phyloP scores from a whole-genome alignment of 2,113 vertebrate genomes.

The Pampusana beccarii region DNA sequence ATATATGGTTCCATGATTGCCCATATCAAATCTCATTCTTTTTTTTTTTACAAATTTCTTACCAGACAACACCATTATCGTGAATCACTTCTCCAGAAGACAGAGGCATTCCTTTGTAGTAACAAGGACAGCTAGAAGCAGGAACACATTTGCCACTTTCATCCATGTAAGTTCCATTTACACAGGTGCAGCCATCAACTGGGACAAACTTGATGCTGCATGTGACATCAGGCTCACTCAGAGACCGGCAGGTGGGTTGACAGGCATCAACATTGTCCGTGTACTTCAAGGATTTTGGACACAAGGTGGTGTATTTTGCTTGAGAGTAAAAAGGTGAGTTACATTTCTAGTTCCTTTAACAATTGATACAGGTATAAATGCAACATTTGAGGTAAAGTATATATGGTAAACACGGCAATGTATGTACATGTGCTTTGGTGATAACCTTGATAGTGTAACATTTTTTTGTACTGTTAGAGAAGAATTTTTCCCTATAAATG shows the following conservation, averaged over 20 bases:
- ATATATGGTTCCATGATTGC: background rate
- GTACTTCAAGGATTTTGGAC: slow-evolving; percentile 77
- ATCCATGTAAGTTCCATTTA: slow-evolving; percentile 74
- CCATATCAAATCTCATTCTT: background rate
- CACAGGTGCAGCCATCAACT: slow-evolving; percentile 79
- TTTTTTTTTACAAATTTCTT: slow-evolving; percentile 25
- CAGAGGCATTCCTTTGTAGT: slow-evolving; percentile 69
- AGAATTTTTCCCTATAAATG: background rate
- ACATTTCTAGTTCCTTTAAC: background rate
- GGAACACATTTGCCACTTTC: slow-evolving; percentile 75
- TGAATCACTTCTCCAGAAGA: slow-evolving; percentile 75
- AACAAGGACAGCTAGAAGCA: slow-evolving; percentile 77
- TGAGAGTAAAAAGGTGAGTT: background rate
- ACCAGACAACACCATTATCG: slow-evolving; percentile 76
- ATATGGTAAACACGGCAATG: background rate
- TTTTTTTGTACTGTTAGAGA: background rate
- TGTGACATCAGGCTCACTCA: slow-evolving; percentile 70
- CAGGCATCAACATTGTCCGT: slow-evolving; percentile 64
- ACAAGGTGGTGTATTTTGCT: slow-evolving; percentile 79
- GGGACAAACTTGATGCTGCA: slow-evolving; percentile 72
- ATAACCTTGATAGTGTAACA: background rate
- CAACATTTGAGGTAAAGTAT: background rate
- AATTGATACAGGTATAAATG: background rate
- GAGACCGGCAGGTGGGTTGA: slow-evolving; percentile 76
- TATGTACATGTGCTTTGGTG: background rate